Base-by-base conservation (phyloP, 2,888 invertebrate species). In the Bugula neritina region DNA sequence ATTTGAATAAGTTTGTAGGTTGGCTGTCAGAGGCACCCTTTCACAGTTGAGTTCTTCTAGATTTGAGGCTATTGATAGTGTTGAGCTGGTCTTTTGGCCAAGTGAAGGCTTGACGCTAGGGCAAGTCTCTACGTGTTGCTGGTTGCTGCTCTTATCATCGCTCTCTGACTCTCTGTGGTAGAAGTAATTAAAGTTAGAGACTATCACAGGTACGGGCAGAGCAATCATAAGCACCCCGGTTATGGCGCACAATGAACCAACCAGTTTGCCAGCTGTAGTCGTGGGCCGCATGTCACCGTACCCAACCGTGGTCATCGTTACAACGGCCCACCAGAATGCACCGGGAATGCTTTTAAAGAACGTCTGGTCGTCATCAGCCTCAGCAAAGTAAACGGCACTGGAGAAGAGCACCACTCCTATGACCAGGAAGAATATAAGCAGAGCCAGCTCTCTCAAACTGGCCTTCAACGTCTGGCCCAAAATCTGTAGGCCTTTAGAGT, bases 281-380 rank as follows among this genome's bases (percentile, higher is more conserved):
- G 97, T 96, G 82, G 97, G 98, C 89, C 96, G 77, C 97, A 98
- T 98, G 90, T 98, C 97, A 89, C 97, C 97, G 90, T 98, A 98
- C 89, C 98, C 98, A 88, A 98, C 98, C 88, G 97, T 98, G 83
- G 94, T 94, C 93, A 94, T 94, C 83, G 94, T 94, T 83, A 94
- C 93, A 81, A 94, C 85, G 58, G 85, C 85, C 94, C 94, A 94
- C 94, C 94, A 94, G 88, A 94, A 94, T 79, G 93, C 94, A 86
- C 93, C 93, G 79, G 94, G 94, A 86, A 95, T 94, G 85, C 93
- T 93, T 87, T 92, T 92, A 90, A 94, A 94, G 89, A 92, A 91
- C 82, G 93, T 91, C 86, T 91, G 90, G 85, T 90, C 90, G 83
- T 90, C 89, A 85, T 94, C 93, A 84, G 93, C 93, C 87, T 95